Percentiles rank a stretch among this genome's conserved stretches.
Conservation (phyloP, 2,797 vertebrate genomes). For the Eulemur mongoz region DNA sequence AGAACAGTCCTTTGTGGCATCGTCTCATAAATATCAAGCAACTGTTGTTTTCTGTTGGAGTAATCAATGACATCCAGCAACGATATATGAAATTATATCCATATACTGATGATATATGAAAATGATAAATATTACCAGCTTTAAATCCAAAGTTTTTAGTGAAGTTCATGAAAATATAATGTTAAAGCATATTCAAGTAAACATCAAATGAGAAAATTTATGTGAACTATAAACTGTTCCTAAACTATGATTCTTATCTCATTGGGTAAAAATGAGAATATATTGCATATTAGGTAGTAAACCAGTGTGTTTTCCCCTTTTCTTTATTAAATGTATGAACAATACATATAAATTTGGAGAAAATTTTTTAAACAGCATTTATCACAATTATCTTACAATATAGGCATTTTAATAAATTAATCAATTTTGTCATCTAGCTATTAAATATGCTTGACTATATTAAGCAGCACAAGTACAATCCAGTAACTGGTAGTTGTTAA, state of each 20-base stretch:
- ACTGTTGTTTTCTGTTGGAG: not conserved
- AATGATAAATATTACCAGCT: not conserved
- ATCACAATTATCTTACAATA: not conserved
- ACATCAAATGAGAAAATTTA: not conserved
- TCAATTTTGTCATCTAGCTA: not conserved
- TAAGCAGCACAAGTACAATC: not conserved
- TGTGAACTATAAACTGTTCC: not conserved
- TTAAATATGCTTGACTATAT: not conserved
- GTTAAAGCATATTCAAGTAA: not conserved
- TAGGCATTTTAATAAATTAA: not conserved
- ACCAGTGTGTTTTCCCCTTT: not conserved
- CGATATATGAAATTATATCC: too few species aligned
- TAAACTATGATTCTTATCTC: not conserved
- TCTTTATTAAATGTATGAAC: not conserved
- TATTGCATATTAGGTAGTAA: not conserved
- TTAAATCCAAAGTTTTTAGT: conserved; percentile 11
- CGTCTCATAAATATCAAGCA: conserved; percentile 3
- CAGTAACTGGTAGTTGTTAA: not conserved
- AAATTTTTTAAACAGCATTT: not conserved
- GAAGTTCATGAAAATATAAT: not conserved
- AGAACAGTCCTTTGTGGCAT: not conserved
- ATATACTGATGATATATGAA: not conserved
- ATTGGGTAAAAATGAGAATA: not conserved
- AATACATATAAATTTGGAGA: not conserved
- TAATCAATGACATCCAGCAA: not conserved